These are phyloP conservation scores for Tuta absoluta DNA, from an alignment of 2,888 invertebrate species.

Conservation along the genomic window DNA sequence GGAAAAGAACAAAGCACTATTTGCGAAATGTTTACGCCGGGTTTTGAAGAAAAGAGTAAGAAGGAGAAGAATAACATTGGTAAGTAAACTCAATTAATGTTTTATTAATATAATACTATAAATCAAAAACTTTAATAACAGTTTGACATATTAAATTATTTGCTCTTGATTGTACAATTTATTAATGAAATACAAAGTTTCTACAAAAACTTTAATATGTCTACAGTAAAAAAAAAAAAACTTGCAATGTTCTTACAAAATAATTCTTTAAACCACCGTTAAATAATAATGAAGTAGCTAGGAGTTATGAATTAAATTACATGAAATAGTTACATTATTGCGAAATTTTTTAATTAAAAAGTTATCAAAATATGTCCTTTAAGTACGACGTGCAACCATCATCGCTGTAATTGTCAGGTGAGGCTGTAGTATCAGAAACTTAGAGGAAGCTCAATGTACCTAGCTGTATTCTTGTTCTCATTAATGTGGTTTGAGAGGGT, in stretches of 20 bases:
- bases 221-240: constrained; percentile 18
- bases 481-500: no score
- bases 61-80: constrained; percentile 30
- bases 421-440: no score
- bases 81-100: constrained; percentile 26
- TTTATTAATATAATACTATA: constrained; percentile 27
- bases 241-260: constrained; percentile 22
- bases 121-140: constrained; percentile 30
- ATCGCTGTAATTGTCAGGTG: constrained; percentile 31
- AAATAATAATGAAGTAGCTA: constrained; percentile 25
- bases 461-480: no score
- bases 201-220: background rate
- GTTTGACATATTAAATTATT: constrained; percentile 24
- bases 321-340: constrained; percentile 28
- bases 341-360: constrained; percentile 28
- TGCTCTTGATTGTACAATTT: no score
- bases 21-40: constrained; percentile 32
- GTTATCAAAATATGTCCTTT: constrained; percentile 28
- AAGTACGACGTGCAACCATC: constrained; percentile 22
- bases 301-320: constrained; percentile 29
- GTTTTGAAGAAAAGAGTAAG: constrained; percentile 33
- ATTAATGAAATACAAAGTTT: no score
- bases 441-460: no score
- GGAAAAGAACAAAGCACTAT: constrained; percentile 31
- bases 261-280: constrained; percentile 25